phyloP scores from a whole-genome alignment of 2,888 invertebrate species.

The Rosalia funebris region DNA sequence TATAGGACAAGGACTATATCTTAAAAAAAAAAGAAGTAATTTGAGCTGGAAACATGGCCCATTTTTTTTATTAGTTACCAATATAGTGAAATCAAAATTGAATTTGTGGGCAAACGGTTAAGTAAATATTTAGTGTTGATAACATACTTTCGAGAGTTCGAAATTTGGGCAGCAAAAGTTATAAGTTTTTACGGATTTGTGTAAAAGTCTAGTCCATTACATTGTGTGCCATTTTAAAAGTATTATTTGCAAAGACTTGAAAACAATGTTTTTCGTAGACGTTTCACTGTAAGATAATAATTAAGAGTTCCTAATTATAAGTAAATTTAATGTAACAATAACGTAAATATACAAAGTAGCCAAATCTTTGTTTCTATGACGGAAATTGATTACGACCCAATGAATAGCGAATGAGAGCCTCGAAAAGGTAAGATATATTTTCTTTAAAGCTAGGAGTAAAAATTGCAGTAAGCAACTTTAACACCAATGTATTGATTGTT shows the following conservation, averaged over 20 bases:
- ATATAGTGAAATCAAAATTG: slow-evolving; percentile 5
- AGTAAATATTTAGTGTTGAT: too few relatives aligned
- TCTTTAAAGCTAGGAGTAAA: too few relatives aligned
- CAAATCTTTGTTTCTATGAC: slow-evolving; percentile 11
- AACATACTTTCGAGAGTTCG: neutral
- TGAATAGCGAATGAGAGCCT: neutral
- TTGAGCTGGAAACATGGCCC: neutral
- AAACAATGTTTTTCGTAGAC: neutral
- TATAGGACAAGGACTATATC: slow-evolving; percentile 50
- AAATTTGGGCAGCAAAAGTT: neutral
- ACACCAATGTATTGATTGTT: too few relatives aligned
- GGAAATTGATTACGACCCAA: too few relatives aligned
- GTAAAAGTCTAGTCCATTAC: neutral
- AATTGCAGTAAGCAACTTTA: too few relatives aligned
- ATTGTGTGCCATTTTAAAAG: neutral
- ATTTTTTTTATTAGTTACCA: slow-evolving; percentile 8
- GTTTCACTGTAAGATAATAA: neutral
- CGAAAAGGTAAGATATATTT: neutral
- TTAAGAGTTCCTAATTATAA: slow-evolving; percentile 24
- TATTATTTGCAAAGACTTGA: slow-evolving; percentile 10
- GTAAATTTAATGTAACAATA: slow-evolving; percentile 13
- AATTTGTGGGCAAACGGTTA: too few relatives aligned
- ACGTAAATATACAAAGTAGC: slow-evolving; percentile 17
- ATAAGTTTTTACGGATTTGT: neutral
- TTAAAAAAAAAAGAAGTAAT: slow-evolving; percentile 23